Percentiles rank a stretch among this genome's conserved stretches.
phyloP scores from a whole-genome alignment of 2,888 invertebrate genomes.

The Pterostichus madidus region DNA sequence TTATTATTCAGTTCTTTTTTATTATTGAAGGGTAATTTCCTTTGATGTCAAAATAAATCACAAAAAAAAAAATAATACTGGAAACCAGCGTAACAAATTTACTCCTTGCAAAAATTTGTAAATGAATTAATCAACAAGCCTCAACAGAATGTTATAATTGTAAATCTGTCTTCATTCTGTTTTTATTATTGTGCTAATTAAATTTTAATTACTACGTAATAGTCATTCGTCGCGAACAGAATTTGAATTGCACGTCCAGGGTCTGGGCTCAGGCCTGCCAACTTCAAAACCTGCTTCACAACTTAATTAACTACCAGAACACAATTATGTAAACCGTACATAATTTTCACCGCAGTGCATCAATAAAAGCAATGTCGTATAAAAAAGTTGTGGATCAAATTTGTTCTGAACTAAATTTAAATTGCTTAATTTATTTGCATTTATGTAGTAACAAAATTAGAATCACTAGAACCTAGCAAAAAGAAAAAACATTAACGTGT shows the following conservation, averaged over 20 bases:
- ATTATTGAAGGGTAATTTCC: background rate
- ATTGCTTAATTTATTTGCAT: no score
- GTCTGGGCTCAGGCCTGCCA: background rate
- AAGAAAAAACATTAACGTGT: no score
- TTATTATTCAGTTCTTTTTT: background rate
- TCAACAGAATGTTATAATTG: constrained; percentile 38
- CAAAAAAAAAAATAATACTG: background rate
- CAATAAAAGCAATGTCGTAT: background rate
- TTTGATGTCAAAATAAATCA: background rate
- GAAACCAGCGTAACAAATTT: constrained; percentile 15
- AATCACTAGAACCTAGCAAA: no score
- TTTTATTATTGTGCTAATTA: constrained; percentile 59
- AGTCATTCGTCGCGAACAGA: constrained; percentile 29
- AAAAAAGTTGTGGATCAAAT: background rate
- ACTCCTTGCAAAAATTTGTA: constrained; percentile 14
- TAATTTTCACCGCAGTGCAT: background rate
- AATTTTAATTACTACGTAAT: constrained; percentile 60
- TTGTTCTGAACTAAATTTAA: no score
- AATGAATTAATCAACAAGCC: constrained; percentile 47
- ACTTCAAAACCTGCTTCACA: constrained; percentile 34
- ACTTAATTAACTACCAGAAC: constrained; percentile 29
- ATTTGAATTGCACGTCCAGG: constrained; percentile 36
- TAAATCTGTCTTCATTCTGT: constrained; percentile 21
- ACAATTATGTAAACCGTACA: background rate
- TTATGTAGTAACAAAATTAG: no score